Evolutionary conservation across 1,140 invertebrate genomes (phyloP), one percentile per base, ranked within the genome.

Genomic region (Cataglyphis hispanica): DNA sequence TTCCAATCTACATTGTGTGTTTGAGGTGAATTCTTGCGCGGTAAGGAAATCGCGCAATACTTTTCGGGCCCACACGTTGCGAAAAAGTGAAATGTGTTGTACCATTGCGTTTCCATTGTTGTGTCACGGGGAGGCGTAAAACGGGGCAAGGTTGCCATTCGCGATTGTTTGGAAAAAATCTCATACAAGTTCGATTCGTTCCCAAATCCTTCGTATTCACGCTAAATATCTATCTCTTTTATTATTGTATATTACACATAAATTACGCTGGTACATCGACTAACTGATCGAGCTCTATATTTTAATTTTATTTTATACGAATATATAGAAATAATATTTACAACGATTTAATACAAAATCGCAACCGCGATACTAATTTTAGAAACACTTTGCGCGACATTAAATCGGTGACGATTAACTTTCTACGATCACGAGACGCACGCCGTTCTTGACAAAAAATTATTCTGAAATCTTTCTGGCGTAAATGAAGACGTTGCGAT

Each of bases 31-130:
- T 89, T 87, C 88, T 90, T 87, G 84, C 87, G 88, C 87, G 58
- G 84, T 43, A 56, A 90, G 92, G 91, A 92, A 91, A 90, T 92
- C 91, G 86, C 90, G 92, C 91, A 92, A 92, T 88, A 91, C 90
- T 92, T 93, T 92, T 92, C 46, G 75, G 89, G 86, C 88, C 85
- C 66, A 74, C 84, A n/a, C 72, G 75, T 94, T 93, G 92, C 93
- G 92, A 94, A 94, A 93, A 93, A 92, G 91, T 90, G 89, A 92
- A 91, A 92, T 93, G 92, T 90, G 83, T 84, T 91, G 85, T 90
- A 88, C 80, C 87, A 87, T 84, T 87, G 86, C 84, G 88, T 87
- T 92, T 91, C 90, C 85, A 91, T 92, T 92, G 91, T 91, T 92
- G 80, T 83, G 76, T 78, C 66, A 75, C 64, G 89, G 66, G 40